Base-by-base conservation (phyloP, 2,797 vertebrate species). In the Carapus acus region DNA sequence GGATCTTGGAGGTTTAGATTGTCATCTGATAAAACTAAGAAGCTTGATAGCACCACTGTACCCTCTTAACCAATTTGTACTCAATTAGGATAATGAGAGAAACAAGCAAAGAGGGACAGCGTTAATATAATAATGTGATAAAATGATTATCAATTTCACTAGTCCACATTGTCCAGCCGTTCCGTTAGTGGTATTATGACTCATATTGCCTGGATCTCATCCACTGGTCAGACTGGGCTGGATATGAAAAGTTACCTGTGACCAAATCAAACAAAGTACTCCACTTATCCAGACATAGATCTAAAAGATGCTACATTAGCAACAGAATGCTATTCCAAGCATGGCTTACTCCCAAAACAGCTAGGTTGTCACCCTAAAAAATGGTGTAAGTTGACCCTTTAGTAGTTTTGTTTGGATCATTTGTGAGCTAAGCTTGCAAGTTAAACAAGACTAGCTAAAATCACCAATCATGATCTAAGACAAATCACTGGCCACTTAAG, bases 21-120 rank as follows among this genome's bases (percentile, higher is more conserved):
- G 91, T 91, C 91, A 91, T 93, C 90, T 91, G 90, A 91, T 91
- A 90, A 91, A 91, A 88, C 86, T 93, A 93, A 96, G 90, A 83
- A 86, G 86, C 84, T 87, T 91, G 88, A 88, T 88, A 90, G 83
- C 86, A 86, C 83, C 82, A 82, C 85, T 84, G 89, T 83, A 79
- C 88, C 91, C 86, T 91, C 89, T 93, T 93, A 94, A 91, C 88
- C 90, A 91, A 90, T 92, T 90, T 89, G 82, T 78, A 85, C 88
- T 90, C 91, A 94, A 92, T 94, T 93, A 95, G 90, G 87, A 88
- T 94, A 94, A 95, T 90, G 89, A 36, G 90, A 86, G 86, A 91
- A 91, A 92, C 86, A 85, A 90, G 88, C 84, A 88, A 88, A 91
- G 89, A 89, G 88, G 88, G 87, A 81, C 88, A 92, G 91, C 83